phyloP scores from a whole-genome alignment of 2,113 vertebrate species.

The Rousettus leschenaultii region DNA sequence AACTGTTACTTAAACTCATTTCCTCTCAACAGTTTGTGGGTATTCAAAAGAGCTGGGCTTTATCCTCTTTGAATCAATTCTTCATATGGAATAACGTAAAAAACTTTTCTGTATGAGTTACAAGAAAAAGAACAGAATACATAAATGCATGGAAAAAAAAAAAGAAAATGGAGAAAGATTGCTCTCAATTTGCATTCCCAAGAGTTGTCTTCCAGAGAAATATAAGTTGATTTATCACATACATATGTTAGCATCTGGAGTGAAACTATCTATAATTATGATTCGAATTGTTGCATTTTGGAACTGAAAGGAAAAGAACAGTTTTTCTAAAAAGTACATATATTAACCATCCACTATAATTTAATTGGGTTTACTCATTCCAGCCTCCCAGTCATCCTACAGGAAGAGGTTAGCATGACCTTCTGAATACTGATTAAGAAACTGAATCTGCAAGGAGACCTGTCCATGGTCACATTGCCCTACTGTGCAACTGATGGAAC shows the following conservation, averaged over 20 bases:
- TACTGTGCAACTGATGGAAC: background rate
- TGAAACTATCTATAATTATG: background rate
- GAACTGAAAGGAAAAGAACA: background rate
- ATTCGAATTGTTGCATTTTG: background rate
- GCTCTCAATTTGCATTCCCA: background rate
- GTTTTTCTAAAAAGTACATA: background rate
- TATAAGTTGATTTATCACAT: conserved; percentile 44
- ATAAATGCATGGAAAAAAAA: background rate
- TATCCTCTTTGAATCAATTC: background rate
- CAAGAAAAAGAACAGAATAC: background rate
- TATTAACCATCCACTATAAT: background rate
- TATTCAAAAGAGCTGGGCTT: background rate
- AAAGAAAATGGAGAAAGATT: background rate
- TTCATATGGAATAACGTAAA: background rate
- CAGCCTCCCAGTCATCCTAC: background rate
- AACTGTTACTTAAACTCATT: conserved; percentile 7
- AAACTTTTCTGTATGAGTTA: background rate
- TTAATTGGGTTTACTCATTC: background rate
- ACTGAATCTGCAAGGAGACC: background rate
- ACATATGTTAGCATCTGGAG: conserved; percentile 36
- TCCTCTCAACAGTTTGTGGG: background rate
- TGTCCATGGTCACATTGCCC: rapidly evolving
- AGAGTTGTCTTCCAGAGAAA: conserved; percentile 33
- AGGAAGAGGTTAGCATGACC: background rate
- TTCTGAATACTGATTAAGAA: background rate